A percentile compares a stretch with the other conserved stretches of the same genome.
phyloP scores from a whole-genome alignment of 2,888 invertebrate species.

The Hybos culiciformis region DNA sequence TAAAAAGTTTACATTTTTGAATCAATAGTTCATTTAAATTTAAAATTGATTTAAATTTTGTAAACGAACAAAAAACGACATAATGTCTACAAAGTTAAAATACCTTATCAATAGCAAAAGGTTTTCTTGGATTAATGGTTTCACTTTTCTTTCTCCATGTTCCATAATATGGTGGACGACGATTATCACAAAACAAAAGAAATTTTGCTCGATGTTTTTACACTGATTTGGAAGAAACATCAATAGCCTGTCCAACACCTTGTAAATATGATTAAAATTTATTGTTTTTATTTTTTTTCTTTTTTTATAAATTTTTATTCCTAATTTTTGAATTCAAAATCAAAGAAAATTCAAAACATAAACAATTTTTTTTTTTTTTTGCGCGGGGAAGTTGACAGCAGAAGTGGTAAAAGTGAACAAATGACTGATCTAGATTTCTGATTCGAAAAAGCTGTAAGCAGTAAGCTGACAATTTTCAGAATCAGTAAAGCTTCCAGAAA shows the following conservation, averaged over 20 bases:
- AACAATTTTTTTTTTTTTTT: too few relatives aligned
- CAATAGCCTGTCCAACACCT: slow-evolving; percentile 45
- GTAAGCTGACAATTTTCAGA: too few relatives aligned
- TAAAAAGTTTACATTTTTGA: slow-evolving; percentile 28
- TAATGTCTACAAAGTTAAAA: slow-evolving; percentile 12
- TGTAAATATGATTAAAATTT: too few relatives aligned
- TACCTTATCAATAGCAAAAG: slow-evolving; percentile 67
- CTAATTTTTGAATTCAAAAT: too few relatives aligned
- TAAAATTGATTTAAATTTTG: slow-evolving; percentile 34
- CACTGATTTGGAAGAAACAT: slow-evolving; percentile 39
- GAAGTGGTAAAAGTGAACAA: too few relatives aligned
- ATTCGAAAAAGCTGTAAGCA: too few relatives aligned
- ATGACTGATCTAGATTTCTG: too few relatives aligned
- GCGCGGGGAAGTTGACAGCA: too few relatives aligned
- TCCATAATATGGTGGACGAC: slow-evolving; percentile 93
- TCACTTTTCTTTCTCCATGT: slow-evolving; percentile 78
- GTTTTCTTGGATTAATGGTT: slow-evolving; percentile 51
- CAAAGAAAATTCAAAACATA: too few relatives aligned
- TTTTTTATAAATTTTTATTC: too few relatives aligned
- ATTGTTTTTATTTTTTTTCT: too few relatives aligned
- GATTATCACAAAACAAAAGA: slow-evolving; percentile 79
- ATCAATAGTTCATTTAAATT: neutral
- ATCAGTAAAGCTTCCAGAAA: too few relatives aligned
- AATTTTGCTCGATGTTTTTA: slow-evolving; percentile 63
- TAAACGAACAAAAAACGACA: slow-evolving; percentile 1